Base-by-base conservation (phyloP, 1,140 invertebrate species). In the Trissolcus basalis region DNA sequence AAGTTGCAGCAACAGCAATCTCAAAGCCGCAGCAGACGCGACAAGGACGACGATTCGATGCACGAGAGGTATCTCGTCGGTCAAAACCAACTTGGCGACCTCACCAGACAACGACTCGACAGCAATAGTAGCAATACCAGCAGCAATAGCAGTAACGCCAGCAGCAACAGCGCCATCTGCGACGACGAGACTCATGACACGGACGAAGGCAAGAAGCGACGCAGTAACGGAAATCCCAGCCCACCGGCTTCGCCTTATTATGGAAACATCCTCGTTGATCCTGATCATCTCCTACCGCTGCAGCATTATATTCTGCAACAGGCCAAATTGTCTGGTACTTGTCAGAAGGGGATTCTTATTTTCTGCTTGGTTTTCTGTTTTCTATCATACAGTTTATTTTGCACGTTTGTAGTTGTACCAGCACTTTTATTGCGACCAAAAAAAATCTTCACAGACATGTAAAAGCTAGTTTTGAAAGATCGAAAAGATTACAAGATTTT, bases 281-380 rank as follows among this genome's bases (percentile, higher is more conserved):
- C 85, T 0, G 90, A 92, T 78, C 94, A 96, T 84, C 86, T 96
- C 48, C 84, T 96, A 78, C 95, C 95, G 3, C 88, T 97, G 54
- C 95, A 96, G 82, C 93, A 96, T 85, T 96, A 96, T 81, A 95
- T 97, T 51, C 90, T 96, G 72, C 95, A 96, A 83, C 94, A 96
- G 89, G 93, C 93, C 0, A 93, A 94, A 85, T 86, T 93, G 5
- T 93, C 92, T 71, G 93, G 93, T 90, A 79, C 9, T 36, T 33
- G 45, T 67, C 15, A 43, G 16, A 33, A 44, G 7, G 1, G 10
- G 5, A 6, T 35, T 35, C 33, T 35, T 35, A 10, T 35, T 6
- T 6, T 35, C n/a, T n/a, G n/a, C n/a, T 39, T 39, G 36, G 9
- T 4, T 39, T 11, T 39, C 3, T 8, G 9, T 39, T 39, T n/a